These are phyloP conservation scores for Lanistes nyassanus DNA, from an alignment of 1,140 invertebrate species.

Conservation along the genomic window DNA sequence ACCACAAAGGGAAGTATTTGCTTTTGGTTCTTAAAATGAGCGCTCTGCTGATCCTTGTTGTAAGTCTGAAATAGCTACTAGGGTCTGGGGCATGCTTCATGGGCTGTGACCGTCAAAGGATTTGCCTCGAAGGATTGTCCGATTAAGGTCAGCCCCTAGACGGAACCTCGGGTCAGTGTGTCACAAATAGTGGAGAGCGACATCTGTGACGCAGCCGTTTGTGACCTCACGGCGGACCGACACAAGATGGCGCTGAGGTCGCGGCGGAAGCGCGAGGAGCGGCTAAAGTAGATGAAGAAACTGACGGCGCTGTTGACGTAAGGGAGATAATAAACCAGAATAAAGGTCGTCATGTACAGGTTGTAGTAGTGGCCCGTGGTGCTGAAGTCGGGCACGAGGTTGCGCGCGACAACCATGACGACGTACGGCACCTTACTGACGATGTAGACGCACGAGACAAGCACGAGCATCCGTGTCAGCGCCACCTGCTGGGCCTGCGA, in stretches of 20 bases:
- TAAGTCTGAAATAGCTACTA: no score
- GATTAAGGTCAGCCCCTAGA: no score
- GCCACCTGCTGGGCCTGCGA: not conserved
- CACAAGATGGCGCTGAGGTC: not conserved
- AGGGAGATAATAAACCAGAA: not conserved
- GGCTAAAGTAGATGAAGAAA: slow-evolving; percentile 17
- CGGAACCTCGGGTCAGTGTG: no score
- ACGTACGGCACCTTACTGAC: slow-evolving; percentile 8
- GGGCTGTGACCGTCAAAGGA: no score
- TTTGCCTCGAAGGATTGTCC: no score
- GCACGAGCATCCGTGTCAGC: slow-evolving; percentile 15
- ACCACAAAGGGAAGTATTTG: no score
- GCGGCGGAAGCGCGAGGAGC: slow-evolving; percentile 9
- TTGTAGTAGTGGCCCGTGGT: slow-evolving; percentile 6
- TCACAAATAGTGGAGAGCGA: no score
- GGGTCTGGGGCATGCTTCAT: no score
- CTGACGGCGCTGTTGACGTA: slow-evolving; percentile 13
- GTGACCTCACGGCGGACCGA: no score
- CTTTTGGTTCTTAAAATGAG: no score
- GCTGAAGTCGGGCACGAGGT: not conserved
- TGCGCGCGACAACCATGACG: slow-evolving; percentile 8
- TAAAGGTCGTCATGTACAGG: slow-evolving; percentile 8
- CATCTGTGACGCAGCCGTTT: no score
- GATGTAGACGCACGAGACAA: slow-evolving; percentile 19
- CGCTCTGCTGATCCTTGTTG: no score